Evolutionary conservation across 2,797 vertebrate genomes (phyloP), one percentile per base, ranked within the genome.

Genomic region (Microchirus variegatus): DNA sequence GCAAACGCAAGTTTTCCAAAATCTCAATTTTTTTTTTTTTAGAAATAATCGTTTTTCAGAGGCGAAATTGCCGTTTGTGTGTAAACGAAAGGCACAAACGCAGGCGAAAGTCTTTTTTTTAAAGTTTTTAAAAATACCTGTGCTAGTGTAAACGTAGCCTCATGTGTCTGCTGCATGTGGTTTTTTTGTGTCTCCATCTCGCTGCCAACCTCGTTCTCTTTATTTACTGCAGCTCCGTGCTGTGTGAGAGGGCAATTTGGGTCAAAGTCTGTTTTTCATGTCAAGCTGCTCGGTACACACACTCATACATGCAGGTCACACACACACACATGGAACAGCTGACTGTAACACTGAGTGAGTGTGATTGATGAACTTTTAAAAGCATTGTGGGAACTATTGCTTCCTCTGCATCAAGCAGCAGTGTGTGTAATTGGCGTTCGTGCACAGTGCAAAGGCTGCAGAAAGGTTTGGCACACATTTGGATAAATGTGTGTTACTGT

Each of bases 371-470:
- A 35, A 46, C 14, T 38, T 65, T 51, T 31, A 26, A 47, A 50
- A 51, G 61, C 52, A 75, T 37, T 41, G 9, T 59, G 54, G 48
- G 41, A 69, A 48, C 53, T 63, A 49, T 73, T 73, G 53, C 18
- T 72, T 42, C 31, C 26, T 38, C 10, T 31, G 11, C 17, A 48
- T 58, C 48, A 31, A 9, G 19, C 3, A 52, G 17, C 44, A 70
- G 45, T 63, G 16, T 31, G 43, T 19, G 22, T 31, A 70, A 50
- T 11, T 41, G 38, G 10, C 26, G 42, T 63, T 45, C 58, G 43
- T 48, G 62, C 40, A 31, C 9, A 2, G 18, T 53, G 40, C 56
- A 44, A 9, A 22, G 13, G 55, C 44, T 50, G 16, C 35, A 1
- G 16, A 67, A 56, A 60, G 22, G 43, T 54, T 55, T 57, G 10